A percentile compares a stretch with the other conserved stretches of the same genome.
Evolutionary conservation across 2,888 invertebrate species (phyloP).

Genomic region (Boloria euphrosyne): DNA sequence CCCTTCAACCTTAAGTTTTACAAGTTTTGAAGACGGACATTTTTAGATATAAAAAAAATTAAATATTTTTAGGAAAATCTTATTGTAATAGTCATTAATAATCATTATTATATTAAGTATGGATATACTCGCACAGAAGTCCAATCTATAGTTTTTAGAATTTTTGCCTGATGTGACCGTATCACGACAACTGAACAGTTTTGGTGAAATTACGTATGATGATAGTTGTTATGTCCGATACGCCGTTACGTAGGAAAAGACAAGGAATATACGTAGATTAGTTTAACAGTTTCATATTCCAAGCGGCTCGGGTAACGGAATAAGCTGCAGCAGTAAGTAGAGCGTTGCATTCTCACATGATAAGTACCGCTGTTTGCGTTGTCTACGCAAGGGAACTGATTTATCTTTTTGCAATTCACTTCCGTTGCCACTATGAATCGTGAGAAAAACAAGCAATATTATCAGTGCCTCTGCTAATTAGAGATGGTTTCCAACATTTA

Average conservation of each 20-base stretch:
- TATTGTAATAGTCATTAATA: too few species aligned
- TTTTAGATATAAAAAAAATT: too few species aligned
- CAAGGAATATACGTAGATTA: slow-evolving; percentile 46
- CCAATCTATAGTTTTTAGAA: too few species aligned
- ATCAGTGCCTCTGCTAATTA: slow-evolving; percentile 35
- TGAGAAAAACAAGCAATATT: slow-evolving; percentile 47
- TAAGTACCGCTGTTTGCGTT: slow-evolving; percentile 57
- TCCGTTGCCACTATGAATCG: slow-evolving; percentile 54
- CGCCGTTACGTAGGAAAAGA: slow-evolving; percentile 39
- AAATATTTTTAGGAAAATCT: too few species aligned
- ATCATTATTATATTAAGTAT: too few species aligned
- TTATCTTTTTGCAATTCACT: slow-evolving; percentile 63
- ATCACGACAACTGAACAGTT: too few species aligned
- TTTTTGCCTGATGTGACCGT: too few species aligned
- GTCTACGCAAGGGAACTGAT: slow-evolving; percentile 60
- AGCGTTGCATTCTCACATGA: slow-evolving; percentile 75
- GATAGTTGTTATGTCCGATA: too few species aligned
- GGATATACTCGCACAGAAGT: too few species aligned
- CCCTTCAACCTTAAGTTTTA: too few species aligned
- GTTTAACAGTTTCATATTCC: slow-evolving; percentile 41
- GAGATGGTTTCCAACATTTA: slow-evolving; percentile 31
- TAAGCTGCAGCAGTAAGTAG: slow-evolving; percentile 59
- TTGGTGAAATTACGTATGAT: too few species aligned
- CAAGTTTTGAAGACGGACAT: too few species aligned
- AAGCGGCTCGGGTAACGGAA: slow-evolving; percentile 54